These are phyloP conservation scores for Diplazon laetatorius DNA, from an alignment of 2,888 invertebrate species.

Conservation along the genomic window DNA sequence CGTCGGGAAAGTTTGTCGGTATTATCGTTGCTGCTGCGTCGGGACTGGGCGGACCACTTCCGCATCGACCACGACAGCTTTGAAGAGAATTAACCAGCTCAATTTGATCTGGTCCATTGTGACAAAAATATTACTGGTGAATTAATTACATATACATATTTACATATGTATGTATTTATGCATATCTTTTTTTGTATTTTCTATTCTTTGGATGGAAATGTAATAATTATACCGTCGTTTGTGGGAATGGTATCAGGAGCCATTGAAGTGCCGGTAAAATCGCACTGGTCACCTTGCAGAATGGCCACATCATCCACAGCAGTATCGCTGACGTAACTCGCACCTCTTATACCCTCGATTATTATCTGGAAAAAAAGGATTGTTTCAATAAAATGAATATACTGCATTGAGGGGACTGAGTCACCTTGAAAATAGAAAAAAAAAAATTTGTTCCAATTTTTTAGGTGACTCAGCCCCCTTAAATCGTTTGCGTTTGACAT, in stretches of 20 bases:
- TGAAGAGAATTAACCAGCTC: conserved; percentile 77
- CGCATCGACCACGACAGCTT: conserved; percentile 78
- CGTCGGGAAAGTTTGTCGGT: conserved; percentile 66
- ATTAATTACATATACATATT: no score
- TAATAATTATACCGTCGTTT: conserved; percentile 69
- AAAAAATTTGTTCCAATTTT: no score
- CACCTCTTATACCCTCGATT: conserved; percentile 89
- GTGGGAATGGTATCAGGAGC: conserved; percentile 59
- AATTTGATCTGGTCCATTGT: conserved; percentile 74
- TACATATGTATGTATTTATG: no score
- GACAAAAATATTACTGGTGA: no score
- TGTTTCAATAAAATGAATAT: no score
- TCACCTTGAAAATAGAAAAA: no score
- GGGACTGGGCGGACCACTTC: conserved; percentile 62
- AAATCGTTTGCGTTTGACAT: conserved; percentile 36
- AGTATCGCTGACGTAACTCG: conserved; percentile 88
- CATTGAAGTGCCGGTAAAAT: conserved; percentile 50
- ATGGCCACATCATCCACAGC: conserved; percentile 92
- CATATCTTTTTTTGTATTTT: no score
- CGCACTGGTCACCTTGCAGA: conserved; percentile 85
- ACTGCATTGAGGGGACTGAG: no score
- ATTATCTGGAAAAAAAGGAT: conserved; percentile 85
- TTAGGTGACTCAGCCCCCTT: no score
- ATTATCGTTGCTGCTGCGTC: conserved; percentile 64
- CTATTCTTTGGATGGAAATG: background rate